A percentile compares a stretch with the other conserved stretches of the same genome.
Conservation (phyloP, 2,113 vertebrate genomes). For the Loxodonta africana region DNA sequence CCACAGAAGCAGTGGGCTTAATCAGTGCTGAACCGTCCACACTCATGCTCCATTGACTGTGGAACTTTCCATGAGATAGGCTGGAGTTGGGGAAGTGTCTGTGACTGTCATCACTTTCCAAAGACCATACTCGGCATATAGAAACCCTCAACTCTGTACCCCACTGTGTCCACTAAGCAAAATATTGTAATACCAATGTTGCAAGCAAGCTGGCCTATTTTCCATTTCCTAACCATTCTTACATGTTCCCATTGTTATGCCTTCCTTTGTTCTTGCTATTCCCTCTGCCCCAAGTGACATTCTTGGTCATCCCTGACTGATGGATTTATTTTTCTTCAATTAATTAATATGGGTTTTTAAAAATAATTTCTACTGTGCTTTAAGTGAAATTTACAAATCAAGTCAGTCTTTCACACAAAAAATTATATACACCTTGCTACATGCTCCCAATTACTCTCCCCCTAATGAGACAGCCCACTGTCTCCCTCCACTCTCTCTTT, state of each 20-base stretch:
- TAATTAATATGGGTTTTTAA: neutral
- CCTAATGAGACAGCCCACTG: no score
- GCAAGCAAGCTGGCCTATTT: neutral
- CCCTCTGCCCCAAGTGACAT: neutral
- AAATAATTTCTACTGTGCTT: no score
- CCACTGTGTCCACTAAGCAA: neutral
- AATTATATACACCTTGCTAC: no score
- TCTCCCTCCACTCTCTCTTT: no score
- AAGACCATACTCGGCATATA: neutral
- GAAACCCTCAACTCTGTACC: neutral
- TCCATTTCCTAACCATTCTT: neutral
- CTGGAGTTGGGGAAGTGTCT: neutral
- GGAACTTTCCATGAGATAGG: neutral
- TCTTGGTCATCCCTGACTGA: neutral
- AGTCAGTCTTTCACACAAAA: no score
- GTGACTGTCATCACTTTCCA: neutral
- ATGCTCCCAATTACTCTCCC: no score
- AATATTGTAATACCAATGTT: neutral
- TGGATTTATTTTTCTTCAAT: neutral
- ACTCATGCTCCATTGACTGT: neutral
- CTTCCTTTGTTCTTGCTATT: neutral
- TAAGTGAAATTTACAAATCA: no score
- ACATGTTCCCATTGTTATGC: neutral
- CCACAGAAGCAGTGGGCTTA: neutral
- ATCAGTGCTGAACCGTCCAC: neutral